Evolutionary conservation across 2,888 invertebrate genomes (phyloP).

Genomic region (Parnassius orleans): DNA sequence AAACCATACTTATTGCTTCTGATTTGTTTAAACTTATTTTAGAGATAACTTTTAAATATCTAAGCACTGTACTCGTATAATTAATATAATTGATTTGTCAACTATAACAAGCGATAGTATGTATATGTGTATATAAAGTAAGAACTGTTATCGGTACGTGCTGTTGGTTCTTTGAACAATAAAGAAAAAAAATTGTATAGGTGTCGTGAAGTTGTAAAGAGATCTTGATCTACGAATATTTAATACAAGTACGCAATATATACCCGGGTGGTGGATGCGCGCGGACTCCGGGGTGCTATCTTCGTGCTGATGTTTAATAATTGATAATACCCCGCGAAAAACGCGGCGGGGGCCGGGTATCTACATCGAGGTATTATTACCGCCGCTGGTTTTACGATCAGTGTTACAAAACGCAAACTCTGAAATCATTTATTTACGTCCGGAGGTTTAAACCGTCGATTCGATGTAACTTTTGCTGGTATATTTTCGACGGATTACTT

Average conservation of each 20-base stretch:
- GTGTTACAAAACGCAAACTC: slow-evolving; percentile 8
- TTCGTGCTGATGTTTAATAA: slow-evolving; percentile 81
- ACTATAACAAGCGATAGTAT: no score
- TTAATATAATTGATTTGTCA: not conserved
- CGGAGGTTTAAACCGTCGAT: slow-evolving; percentile 1
- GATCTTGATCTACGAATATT: slow-evolving; percentile 73
- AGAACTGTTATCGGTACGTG: not conserved
- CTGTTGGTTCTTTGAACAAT: not conserved
- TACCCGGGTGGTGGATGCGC: slow-evolving; percentile 55
- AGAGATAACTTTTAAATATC: no score
- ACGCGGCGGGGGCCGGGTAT: slow-evolving; percentile 57
- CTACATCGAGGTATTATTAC: slow-evolving; percentile 51
- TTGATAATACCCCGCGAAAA: slow-evolving; percentile 81
- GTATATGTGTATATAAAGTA: not conserved
- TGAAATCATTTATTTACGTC: slow-evolving; percentile 16
- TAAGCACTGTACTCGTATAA: no score
- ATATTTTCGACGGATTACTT: not conserved
- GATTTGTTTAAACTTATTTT: no score
- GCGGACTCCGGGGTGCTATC: slow-evolving; percentile 77
- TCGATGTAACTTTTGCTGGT: not conserved
- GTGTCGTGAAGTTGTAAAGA: slow-evolving; percentile 31
- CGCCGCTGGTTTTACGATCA: slow-evolving; percentile 25
- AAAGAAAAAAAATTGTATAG: no score
- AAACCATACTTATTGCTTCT: no score
- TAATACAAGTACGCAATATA: slow-evolving; percentile 73